Evolutionary conservation across 2,888 invertebrate genomes (phyloP).

Genomic region (Pristionchus fissidentatus): DNA sequence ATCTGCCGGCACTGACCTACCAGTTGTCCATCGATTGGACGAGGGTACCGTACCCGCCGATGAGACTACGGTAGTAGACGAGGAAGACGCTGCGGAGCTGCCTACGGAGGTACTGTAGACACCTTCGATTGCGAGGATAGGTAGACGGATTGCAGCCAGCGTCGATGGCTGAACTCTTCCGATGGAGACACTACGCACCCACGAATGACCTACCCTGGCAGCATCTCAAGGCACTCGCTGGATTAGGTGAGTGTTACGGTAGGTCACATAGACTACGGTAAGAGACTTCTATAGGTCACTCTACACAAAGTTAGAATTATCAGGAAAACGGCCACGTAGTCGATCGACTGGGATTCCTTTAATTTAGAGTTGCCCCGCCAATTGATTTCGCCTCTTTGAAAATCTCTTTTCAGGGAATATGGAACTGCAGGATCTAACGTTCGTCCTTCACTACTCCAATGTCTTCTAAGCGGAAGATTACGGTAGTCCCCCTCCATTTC

Average conservation of each 20-base stretch:
- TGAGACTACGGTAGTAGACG: too few relatives aligned
- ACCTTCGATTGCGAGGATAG: background rate
- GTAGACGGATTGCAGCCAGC: slow-evolving; percentile 50
- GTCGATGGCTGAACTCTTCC: slow-evolving; percentile 62
- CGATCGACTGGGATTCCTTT: too few relatives aligned
- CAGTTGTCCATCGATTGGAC: background rate
- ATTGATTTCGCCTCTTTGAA: too few relatives aligned
- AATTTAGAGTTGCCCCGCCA: too few relatives aligned
- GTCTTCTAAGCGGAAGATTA: slow-evolving; percentile 6
- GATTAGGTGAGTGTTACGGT: slow-evolving; percentile 37
- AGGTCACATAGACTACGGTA: background rate
- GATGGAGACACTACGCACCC: slow-evolving; percentile 64
- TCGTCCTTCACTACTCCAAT: slow-evolving; percentile 39
- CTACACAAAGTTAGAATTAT: too few relatives aligned
- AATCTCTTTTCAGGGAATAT: slow-evolving; percentile 30
- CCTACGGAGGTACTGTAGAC: slow-evolving; percentile 1
- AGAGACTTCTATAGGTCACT: background rate
- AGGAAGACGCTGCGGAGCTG: slow-evolving; percentile 34
- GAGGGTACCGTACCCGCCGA: background rate
- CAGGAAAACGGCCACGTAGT: too few relatives aligned
- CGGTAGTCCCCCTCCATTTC: slow-evolving; percentile 1
- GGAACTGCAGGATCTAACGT: slow-evolving; percentile 13
- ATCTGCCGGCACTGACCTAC: background rate
- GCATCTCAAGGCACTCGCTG: slow-evolving; percentile 21
- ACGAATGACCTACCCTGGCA: slow-evolving; percentile 3